phyloP scores from a whole-genome alignment of 2,113 vertebrate species.

The Coptodon bakossiorum region DNA sequence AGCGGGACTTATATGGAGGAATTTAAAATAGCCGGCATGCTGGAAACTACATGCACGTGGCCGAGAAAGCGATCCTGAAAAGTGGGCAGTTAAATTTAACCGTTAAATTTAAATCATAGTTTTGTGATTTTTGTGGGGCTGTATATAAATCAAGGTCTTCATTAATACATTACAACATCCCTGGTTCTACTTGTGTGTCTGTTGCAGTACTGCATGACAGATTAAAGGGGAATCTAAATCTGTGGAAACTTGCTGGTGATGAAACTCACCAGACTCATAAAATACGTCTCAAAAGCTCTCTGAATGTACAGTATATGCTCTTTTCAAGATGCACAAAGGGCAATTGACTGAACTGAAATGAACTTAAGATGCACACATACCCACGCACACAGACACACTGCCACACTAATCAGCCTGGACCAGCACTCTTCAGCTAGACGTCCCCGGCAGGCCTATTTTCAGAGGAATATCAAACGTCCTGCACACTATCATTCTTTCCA shows the following conservation, averaged over 20 bases:
- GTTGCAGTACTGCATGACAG: not conserved
- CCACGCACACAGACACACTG: not conserved
- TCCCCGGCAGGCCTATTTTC: constrained; percentile 20
- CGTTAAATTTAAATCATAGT: not conserved
- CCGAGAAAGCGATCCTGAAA: fast-evolving
- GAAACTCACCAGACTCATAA: not conserved
- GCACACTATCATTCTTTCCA: constrained; percentile 26
- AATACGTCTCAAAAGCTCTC: not conserved
- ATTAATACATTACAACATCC: not conserved
- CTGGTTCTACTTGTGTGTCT: not conserved
- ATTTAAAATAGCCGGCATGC: fast-evolving
- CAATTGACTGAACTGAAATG: not conserved
- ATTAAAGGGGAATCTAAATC: not conserved
- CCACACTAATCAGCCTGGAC: constrained; percentile 3
- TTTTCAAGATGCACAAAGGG: not conserved
- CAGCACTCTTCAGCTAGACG: not conserved
- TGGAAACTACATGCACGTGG: fast-evolving
- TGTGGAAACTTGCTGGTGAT: not conserved
- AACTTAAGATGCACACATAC: not conserved
- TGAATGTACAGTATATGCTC: not conserved
- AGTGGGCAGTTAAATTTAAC: not conserved
- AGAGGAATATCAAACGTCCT: constrained; percentile 32
- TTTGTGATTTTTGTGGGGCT: not conserved
- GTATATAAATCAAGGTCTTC: not conserved
- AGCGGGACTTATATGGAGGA: not conserved